These are phyloP conservation scores for Silurus glanis DNA, from an alignment of 2,113 vertebrate species.

Conservation along the genomic window DNA sequence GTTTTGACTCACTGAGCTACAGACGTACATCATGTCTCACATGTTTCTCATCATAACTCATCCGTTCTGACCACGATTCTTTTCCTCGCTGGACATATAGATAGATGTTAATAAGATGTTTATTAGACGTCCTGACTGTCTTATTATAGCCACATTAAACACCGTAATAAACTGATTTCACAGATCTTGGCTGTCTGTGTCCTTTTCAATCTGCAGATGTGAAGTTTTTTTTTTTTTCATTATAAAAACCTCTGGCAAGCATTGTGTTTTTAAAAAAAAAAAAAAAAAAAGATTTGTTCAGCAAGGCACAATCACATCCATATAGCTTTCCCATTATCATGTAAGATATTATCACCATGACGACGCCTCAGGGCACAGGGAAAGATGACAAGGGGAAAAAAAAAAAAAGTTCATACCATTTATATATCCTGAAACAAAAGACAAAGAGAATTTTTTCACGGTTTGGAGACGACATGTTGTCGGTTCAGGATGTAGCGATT, in stretches of 20 bases:
- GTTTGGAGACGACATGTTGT: slow-evolving; percentile 16
- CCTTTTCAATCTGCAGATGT: not conserved
- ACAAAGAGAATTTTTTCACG: not conserved
- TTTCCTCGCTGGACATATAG: not conserved
- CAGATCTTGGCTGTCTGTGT: not conserved
- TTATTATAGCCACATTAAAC: slow-evolving; percentile 18
- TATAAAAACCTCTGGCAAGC: slow-evolving; percentile 31
- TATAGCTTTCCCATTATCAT: slow-evolving; percentile 47
- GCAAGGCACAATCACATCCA: slow-evolving; percentile 48
- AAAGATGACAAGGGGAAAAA: slow-evolving; percentile 35
- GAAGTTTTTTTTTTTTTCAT: not conserved
- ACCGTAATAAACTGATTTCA: slow-evolving; percentile 7
- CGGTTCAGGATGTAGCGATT: slow-evolving; percentile 18
- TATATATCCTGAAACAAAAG: slow-evolving; percentile 38
- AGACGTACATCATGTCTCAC: not conserved
- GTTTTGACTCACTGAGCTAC: not conserved
- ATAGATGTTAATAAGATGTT: not conserved
- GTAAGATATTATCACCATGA: slow-evolving; percentile 43
- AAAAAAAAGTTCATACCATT: slow-evolving; percentile 32
- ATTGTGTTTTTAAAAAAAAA: no score
- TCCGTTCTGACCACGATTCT: not conserved
- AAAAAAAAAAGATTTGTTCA: no score
- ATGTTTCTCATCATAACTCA: not conserved
- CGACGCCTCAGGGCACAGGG: slow-evolving; percentile 40
- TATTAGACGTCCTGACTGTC: not conserved